Percentiles rank a stretch among this genome's conserved stretches.
Evolutionary conservation across 2,113 vertebrate genomes (phyloP).

Genomic region (Melanostigma gelatinosum): DNA sequence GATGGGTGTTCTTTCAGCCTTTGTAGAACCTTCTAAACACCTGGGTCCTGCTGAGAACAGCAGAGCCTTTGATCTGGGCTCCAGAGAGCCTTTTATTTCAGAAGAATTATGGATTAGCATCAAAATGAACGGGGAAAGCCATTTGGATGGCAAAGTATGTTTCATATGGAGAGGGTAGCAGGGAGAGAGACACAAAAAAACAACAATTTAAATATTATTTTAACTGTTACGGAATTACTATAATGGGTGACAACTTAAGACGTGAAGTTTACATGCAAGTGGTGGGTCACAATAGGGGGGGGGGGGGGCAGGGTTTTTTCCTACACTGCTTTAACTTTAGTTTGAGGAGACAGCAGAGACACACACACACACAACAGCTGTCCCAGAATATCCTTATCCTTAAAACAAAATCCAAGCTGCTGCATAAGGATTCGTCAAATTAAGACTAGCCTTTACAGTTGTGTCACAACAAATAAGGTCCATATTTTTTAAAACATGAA

Average conservation of each 20-base stretch:
- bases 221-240: background rate
- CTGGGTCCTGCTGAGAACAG: slow-evolving; percentile 51
- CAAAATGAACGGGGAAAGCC: slow-evolving; percentile 41
- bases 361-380: background rate
- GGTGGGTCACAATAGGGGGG: background rate
- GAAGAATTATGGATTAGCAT: slow-evolving; percentile 61
- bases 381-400: slow-evolving; percentile 9
- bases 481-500: background rate
- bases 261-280: background rate
- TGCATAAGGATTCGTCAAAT: background rate
- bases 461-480: background rate
- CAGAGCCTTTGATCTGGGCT: slow-evolving; percentile 62
- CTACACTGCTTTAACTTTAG: slow-evolving; percentile 3
- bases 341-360: slow-evolving; percentile 1
- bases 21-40: slow-evolving; percentile 44
- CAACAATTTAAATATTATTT: background rate
- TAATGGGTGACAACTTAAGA: background rate
- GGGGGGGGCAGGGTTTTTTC: slow-evolving; percentile 17
- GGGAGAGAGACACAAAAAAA: background rate
- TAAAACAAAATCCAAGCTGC: slow-evolving; percentile 2
- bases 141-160: slow-evolving; percentile 31
- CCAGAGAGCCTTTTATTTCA: slow-evolving; percentile 46
- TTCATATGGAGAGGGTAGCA: background rate
- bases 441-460: background rate
- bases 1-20: slow-evolving; percentile 34